Percentiles rank a stretch among this genome's conserved stretches.
Conservation (phyloP, 2,888 invertebrate genomes). For the Ochropacha duplaris region DNA sequence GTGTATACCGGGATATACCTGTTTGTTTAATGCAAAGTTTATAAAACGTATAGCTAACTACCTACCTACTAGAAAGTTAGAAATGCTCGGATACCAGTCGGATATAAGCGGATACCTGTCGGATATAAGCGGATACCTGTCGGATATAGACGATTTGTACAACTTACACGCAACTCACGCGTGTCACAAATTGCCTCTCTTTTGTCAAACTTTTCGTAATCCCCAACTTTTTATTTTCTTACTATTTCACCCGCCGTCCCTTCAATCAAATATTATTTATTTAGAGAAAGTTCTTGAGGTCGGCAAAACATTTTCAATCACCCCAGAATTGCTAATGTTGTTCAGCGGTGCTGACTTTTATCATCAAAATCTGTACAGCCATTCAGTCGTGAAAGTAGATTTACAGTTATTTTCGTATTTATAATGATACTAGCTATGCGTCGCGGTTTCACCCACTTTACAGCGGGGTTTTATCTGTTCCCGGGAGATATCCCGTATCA, state of each 20-base stretch:
- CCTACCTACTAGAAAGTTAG: background rate
- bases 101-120: background rate
- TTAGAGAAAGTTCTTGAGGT: too few species aligned
- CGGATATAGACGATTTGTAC: background rate
- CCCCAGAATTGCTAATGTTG: too few species aligned
- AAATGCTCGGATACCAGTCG: background rate
- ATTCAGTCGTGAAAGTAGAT: too few species aligned
- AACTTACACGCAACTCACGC: conserved; percentile 1
- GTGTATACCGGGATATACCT: background rate
- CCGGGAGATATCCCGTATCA: too few species aligned
- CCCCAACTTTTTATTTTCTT: background rate
- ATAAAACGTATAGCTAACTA: background rate
- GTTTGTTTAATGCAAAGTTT: background rate
- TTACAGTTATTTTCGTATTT: too few species aligned
- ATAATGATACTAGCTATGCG: too few species aligned
- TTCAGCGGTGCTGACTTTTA: too few species aligned
- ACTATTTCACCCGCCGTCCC: background rate
- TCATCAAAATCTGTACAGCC: too few species aligned
- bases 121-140: background rate
- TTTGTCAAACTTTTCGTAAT: background rate
- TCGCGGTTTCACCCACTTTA: too few species aligned
- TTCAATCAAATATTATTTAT: background rate
- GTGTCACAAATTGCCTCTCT: background rate
- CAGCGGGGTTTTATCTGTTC: too few species aligned
- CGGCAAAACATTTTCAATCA: too few species aligned